Conservation (phyloP, 2,113 vertebrate species). For the Corydoras maculifer region DNA sequence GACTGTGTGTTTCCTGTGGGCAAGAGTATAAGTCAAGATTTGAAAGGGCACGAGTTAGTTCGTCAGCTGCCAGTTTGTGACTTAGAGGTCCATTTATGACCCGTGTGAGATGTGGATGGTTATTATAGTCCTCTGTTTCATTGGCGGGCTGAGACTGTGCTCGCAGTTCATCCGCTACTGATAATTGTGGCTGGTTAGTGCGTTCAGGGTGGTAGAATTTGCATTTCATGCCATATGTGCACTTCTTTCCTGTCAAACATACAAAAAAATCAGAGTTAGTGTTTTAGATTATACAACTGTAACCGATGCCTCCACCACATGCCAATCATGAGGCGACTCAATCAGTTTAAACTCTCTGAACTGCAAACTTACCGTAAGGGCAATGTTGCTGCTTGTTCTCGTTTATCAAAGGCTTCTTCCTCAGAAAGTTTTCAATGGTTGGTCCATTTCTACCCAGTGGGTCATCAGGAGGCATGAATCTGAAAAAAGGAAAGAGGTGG, state of each 20-base stretch:
- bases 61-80: neutral
- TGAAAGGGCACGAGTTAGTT: neutral
- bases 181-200: constrained; percentile 65
- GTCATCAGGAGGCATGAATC: constrained; percentile 93
- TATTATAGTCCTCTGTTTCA: constrained; percentile 23
- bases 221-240: constrained; percentile 86
- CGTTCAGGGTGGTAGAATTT: constrained; percentile 85
- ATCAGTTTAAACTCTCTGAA: neutral
- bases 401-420: constrained; percentile 62
- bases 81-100: neutral
- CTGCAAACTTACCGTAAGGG: constrained; percentile 73
- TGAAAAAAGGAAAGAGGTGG: constrained; percentile 36
- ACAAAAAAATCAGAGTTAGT: neutral
- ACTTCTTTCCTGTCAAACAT: constrained; percentile 75
- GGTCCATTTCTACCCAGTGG: constrained; percentile 81
- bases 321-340: no score
- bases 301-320: no score
- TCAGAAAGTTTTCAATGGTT: constrained; percentile 76
- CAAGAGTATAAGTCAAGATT: constrained; percentile 34
- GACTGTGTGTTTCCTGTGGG: constrained; percentile 37
- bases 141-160: constrained; percentile 59
- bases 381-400: constrained; percentile 75
- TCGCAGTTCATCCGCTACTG: constrained; percentile 80
- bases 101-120: neutral
- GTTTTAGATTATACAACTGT: no score